Base-by-base conservation (phyloP, 2,888 invertebrate genomes). In the Campoletis raptor region DNA sequence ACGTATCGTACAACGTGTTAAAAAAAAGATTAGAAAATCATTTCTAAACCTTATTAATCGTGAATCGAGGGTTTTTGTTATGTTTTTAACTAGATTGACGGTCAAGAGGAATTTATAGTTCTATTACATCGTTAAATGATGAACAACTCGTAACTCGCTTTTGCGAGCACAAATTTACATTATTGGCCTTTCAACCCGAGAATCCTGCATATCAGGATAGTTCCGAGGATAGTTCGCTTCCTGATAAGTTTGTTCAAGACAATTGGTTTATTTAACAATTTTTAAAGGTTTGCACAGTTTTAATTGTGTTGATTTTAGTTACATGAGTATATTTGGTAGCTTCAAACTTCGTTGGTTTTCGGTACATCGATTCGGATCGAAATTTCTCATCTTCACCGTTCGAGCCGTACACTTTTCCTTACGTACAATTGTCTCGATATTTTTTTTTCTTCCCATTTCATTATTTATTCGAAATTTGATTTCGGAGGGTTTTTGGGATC, bases 271-370 rank as follows among this genome's bases (percentile, higher is more conserved):
- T 61, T 61, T 12, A 61, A 24, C 30, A 15, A 30, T 61, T 61
- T 61, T 30, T 15, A 5, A 30, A 61, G 61, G 30, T 61, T 61
- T 30, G 30, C 61, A 7, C 6, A 15, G 24, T 30, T 30, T 61
- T 61, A 61, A 61, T 61, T 30, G 61, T 61, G 30, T 61, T 61
- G 61, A 61, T 61, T 30, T 30, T 30, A 30, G 61, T 61, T 61
- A 61, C 61, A 61, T 5, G 30, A 24, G 30, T 30, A 30, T 30
- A 61, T 61, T 61, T 61, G 57, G 57, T 3, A 57, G 24, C 30
- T 57, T 30, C 12, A 30, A 4, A 61, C 61, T 30, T 3, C 12
- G 15, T 30, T 24, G 12, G 57, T 12, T 24, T 24, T 12, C 57
- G 12, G 6, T 21, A 15, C 1, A 61, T 30, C 61, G 61, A 61